Base-by-base conservation (phyloP, 2,888 invertebrate genomes). In the Thecocarcelia acutangulata region DNA sequence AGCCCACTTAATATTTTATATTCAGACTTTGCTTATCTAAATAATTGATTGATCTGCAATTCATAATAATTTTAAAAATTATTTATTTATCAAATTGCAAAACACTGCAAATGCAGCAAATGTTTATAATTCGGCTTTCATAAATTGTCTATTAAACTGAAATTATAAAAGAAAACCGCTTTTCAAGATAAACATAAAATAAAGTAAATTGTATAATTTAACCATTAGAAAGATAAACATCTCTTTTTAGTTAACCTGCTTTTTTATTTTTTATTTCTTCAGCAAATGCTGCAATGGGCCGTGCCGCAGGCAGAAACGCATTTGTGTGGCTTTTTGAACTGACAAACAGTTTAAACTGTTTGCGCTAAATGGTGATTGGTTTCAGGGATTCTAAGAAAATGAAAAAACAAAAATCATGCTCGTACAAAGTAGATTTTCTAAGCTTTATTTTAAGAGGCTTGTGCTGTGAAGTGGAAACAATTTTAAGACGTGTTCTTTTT, bases 391-490 rank as follows among this genome's bases (percentile, higher is more conserved):
- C 37, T n/a, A 40, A 8, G 33, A 33, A 48, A 21, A n/a, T n/a
- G 1, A 9, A 19, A 52, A 28, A 46, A 12, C 33, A 33, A 40
- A 73, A 46, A 0, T 42, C 44, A 46, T 56, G 40, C 48, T 42
- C 44, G 37, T 56, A 48, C 48, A 70, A 58, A 48, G 44, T 74
- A 37, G 37, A 40, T 61, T 78, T 81, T 50, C 17, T 78, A 78
- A 82, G 74, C 73, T 52, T 66, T 28, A 28, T 28, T 3, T 74
- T 78, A 82, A 82, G 77, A 74, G 77, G 74, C 68, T 82, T 82
- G 58, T 69, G 59, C 44, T 59, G 13, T 72, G 44, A 72, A 44
- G 37, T 78, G 78, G 59, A 78, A 78, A 52, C 50, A n/a, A n/a
- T n/a, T n/a, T n/a, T 21, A 64, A 58, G 13, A 50, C 66, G 46